phyloP scores from a whole-genome alignment of 2,113 vertebrate genomes.

The Procavia capensis region DNA sequence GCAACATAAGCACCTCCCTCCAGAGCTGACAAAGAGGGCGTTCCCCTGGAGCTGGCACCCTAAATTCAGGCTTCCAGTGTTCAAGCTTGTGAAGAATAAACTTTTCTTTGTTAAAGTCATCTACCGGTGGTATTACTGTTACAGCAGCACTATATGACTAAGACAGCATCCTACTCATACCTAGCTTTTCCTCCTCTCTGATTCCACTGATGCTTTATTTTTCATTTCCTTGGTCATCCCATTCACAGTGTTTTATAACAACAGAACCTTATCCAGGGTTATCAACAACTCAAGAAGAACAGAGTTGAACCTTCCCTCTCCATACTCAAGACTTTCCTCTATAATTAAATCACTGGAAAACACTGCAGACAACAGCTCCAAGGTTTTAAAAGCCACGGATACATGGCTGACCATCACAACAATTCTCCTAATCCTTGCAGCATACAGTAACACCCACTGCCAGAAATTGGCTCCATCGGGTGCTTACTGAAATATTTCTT shows the following conservation, averaged over 20 bases:
- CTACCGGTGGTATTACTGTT: no score
- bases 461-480: neutral
- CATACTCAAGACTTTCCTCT: neutral
- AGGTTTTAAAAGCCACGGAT: neutral
- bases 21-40: no score
- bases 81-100: no score
- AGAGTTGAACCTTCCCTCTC: neutral
- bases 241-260: neutral
- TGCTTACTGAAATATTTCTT: neutral
- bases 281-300: neutral
- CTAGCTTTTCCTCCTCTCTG: neutral
- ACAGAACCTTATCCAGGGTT: neutral
- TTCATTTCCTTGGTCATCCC: neutral
- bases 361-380: slow-evolving; percentile 18
- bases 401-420: neutral
- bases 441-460: neutral
- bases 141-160: no score
- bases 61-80: no score
- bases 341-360: slow-evolving; percentile 23
- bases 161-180: no score
- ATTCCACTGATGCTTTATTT: neutral
- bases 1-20: no score
- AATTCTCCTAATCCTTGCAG: neutral
- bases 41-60: no score
- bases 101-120: no score